Percentiles rank a stretch among this genome's conserved stretches.
Evolutionary conservation across 2,797 vertebrate genomes (phyloP).

Genomic region (Helicolenus hilgendorfi): DNA sequence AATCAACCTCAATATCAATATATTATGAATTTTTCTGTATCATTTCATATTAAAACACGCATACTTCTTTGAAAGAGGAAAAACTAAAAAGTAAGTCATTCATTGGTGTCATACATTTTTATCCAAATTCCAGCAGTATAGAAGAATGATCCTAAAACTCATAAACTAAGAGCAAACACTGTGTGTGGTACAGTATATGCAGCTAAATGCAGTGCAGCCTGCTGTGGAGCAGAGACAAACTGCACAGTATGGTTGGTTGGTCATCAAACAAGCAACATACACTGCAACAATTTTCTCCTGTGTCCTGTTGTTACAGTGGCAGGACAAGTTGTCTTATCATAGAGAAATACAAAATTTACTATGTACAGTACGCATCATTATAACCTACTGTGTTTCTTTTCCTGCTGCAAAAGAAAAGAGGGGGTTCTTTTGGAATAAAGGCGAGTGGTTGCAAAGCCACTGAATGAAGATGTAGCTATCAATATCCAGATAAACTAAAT

Average conservation of each 20-base stretch:
- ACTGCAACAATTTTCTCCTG: slow-evolving; percentile 31
- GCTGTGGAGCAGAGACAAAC: slow-evolving; percentile 34
- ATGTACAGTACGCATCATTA: slow-evolving; percentile 81
- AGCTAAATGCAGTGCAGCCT: slow-evolving; percentile 50
- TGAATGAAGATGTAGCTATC: slow-evolving; percentile 41
- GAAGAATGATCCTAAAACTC: slow-evolving; percentile 64
- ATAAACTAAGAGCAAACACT: slow-evolving; percentile 57
- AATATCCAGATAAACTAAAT: neutral
- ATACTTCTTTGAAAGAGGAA: slow-evolving; percentile 68
- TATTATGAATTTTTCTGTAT: slow-evolving; percentile 77
- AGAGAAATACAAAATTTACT: slow-evolving; percentile 85
- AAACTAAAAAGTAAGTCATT: slow-evolving; percentile 83
- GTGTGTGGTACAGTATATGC: slow-evolving; percentile 45
- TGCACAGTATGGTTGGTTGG: slow-evolving; percentile 35
- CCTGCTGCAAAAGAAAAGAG: slow-evolving; percentile 42
- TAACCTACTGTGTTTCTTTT: slow-evolving; percentile 57
- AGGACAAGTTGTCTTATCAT: slow-evolving; percentile 60
- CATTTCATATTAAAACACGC: slow-evolving; percentile 79
- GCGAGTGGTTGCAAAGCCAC: slow-evolving; percentile 59
- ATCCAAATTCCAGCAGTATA: slow-evolving; percentile 82
- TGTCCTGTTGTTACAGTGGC: slow-evolving; percentile 56
- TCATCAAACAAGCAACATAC: slow-evolving; percentile 41
- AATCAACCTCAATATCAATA: slow-evolving; percentile 68
- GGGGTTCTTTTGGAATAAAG: slow-evolving; percentile 51
- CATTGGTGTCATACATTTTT: slow-evolving; percentile 88